Percentiles rank a stretch among this genome's conserved stretches.
Evolutionary conservation across 2,113 vertebrate genomes (phyloP).

Genomic region (Arvicanthis niloticus): DNA sequence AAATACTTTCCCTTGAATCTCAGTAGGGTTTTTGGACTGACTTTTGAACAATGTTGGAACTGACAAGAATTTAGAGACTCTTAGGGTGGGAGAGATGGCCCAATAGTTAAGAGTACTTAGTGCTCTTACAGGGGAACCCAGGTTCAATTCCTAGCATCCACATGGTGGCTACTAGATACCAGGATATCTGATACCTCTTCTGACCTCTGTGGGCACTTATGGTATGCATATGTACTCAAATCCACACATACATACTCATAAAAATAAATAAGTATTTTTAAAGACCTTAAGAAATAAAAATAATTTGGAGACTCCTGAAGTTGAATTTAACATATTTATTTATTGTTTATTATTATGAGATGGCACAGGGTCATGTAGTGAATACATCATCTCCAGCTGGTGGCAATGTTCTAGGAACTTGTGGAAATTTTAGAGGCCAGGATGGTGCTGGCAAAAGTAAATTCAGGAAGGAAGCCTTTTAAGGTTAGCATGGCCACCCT

Average conservation of each 20-base stretch:
- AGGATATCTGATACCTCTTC: not conserved
- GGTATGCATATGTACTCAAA: not conserved
- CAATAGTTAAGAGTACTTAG: not conserved
- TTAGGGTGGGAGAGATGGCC: not conserved
- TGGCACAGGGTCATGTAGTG: not conserved
- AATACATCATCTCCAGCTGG: not conserved
- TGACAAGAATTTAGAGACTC: not conserved
- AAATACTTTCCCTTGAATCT: not conserved
- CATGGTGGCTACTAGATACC: not conserved
- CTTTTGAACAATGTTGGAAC: not conserved
- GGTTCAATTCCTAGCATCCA: not conserved
- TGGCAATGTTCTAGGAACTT: not conserved
- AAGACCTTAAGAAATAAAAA: not conserved
- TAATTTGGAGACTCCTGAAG: not conserved
- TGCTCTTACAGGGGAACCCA: not conserved
- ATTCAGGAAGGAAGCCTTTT: not conserved
- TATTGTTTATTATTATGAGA: not conserved
- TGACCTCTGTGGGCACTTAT: not conserved
- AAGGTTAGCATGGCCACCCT: not conserved
- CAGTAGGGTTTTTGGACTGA: not conserved
- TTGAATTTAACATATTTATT: not conserved
- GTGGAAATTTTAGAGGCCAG: not conserved
- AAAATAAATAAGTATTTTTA: not conserved
- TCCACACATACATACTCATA: not conserved
- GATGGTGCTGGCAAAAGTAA: not conserved